Conservation (phyloP, 2,888 invertebrate genomes). For the Hetaerina titia region DNA sequence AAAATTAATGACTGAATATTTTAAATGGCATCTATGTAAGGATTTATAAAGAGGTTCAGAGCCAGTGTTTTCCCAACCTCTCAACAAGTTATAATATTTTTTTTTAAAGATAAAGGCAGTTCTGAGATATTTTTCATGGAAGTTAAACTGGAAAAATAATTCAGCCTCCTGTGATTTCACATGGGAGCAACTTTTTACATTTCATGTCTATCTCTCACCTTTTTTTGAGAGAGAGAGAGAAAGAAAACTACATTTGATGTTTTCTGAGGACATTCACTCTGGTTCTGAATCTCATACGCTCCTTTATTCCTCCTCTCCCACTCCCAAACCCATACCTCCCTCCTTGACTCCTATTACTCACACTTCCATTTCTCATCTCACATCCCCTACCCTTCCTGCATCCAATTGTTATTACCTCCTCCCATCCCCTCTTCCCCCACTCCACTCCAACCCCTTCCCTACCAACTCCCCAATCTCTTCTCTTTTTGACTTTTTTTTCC, state of each 20-base stretch:
- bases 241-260: slow-evolving; percentile 31
- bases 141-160: background rate
- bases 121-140: background rate
- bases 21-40: background rate
- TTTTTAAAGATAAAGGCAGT: background rate
- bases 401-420: background rate
- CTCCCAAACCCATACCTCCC: too few relatives aligned
- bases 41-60: slow-evolving; percentile 54
- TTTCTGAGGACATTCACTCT: slow-evolving; percentile 41
- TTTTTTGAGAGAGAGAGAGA: background rate
- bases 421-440: background rate
- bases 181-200: background rate
- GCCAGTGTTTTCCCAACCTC: slow-evolving; percentile 67
- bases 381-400: slow-evolving; percentile 35
- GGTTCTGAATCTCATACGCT: slow-evolving; percentile 63
- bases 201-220: background rate
- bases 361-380: too few relatives aligned
- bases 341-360: too few relatives aligned
- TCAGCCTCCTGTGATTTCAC: background rate
- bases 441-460: background rate
- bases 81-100: background rate
- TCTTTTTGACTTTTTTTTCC: slow-evolving; percentile 63
- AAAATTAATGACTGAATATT: background rate
- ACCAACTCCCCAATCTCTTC: slow-evolving; percentile 39
- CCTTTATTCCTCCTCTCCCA: background rate